phyloP scores from a whole-genome alignment of 2,888 invertebrate genomes.

The Holacanthella duospinosa region DNA sequence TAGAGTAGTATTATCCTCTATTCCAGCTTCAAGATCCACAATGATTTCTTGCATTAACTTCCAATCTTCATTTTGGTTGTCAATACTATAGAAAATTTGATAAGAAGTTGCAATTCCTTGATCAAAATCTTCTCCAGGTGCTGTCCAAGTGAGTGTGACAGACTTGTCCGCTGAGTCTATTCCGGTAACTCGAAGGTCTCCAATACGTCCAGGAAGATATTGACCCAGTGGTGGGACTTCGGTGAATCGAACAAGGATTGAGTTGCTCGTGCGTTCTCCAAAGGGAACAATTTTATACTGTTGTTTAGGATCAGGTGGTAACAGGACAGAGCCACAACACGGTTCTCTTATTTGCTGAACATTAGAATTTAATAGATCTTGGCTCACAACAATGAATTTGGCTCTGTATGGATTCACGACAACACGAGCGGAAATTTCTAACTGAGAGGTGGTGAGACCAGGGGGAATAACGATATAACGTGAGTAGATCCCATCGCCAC shows the following conservation, averaged over 20 bases:
- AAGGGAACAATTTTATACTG: constrained; percentile 36
- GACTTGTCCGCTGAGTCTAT: constrained; percentile 44
- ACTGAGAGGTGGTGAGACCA: constrained; percentile 23
- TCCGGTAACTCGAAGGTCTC: constrained; percentile 46
- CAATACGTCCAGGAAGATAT: constrained; percentile 46
- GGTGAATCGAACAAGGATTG: constrained; percentile 28
- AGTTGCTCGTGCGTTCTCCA: constrained; percentile 32
- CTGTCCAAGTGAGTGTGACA: constrained; percentile 50
- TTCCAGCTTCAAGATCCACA: constrained; percentile 35
- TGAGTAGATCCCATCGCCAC: constrained; percentile 56
- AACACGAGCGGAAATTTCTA: constrained; percentile 33
- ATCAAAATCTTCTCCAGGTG: constrained; percentile 45
- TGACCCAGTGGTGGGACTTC: constrained; percentile 31
- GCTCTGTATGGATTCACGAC: constrained; percentile 36
- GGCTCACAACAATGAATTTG: constrained; percentile 29
- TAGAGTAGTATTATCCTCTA: constrained; percentile 32
- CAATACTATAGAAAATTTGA: constrained; percentile 30
- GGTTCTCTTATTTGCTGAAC: constrained; percentile 14
- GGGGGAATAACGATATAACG: constrained; percentile 44
- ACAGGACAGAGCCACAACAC: constrained; percentile 32
- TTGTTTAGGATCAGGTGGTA: constrained; percentile 31
- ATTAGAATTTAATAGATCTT: constrained; percentile 15
- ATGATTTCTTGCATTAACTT: constrained; percentile 24
- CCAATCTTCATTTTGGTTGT: constrained; percentile 31
- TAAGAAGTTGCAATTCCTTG: constrained; percentile 34